Percentiles rank a stretch among this genome's conserved stretches.
Evolutionary conservation across 2,888 invertebrate genomes (phyloP).

Genomic region (Drosophila affinis): DNA sequence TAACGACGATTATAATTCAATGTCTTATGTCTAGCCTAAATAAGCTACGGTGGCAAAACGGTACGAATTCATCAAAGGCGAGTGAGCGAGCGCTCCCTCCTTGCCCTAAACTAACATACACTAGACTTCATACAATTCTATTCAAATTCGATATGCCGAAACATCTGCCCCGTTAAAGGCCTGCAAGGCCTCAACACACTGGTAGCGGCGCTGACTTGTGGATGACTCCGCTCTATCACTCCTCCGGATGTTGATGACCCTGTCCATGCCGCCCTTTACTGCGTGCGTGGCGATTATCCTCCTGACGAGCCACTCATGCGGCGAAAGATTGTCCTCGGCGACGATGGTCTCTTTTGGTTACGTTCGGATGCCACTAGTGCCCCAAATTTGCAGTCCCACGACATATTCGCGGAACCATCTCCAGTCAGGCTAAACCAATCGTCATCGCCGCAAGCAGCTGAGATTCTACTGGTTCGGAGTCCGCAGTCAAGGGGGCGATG

Average conservation of each 20-base stretch:
- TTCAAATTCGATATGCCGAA: too few species aligned
- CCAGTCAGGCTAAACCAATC: background rate
- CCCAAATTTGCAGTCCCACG: background rate
- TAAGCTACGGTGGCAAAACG: too few species aligned
- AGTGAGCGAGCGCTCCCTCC: too few species aligned
- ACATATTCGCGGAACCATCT: constrained; percentile 3
- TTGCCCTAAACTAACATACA: too few species aligned
- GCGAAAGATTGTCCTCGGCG: background rate
- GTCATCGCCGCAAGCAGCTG: constrained; percentile 7
- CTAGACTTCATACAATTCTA: too few species aligned
- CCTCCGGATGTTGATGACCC: background rate
- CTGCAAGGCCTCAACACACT: too few species aligned
- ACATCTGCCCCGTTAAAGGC: too few species aligned
- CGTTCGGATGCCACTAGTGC: background rate
- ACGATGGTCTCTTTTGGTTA: background rate
- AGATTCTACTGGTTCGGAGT: background rate
- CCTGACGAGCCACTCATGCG: background rate
- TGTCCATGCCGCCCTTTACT: constrained; percentile 3
- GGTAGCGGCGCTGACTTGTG: too few species aligned
- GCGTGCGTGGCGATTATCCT: background rate
- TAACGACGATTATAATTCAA: too few species aligned
- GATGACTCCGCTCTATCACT: background rate
- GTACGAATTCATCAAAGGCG: too few species aligned
- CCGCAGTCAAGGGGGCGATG: too few species aligned
- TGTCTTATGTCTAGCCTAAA: too few species aligned